Conservation (phyloP, 2,797 vertebrate species). For the Periophthalmus magnuspinnatus region DNA sequence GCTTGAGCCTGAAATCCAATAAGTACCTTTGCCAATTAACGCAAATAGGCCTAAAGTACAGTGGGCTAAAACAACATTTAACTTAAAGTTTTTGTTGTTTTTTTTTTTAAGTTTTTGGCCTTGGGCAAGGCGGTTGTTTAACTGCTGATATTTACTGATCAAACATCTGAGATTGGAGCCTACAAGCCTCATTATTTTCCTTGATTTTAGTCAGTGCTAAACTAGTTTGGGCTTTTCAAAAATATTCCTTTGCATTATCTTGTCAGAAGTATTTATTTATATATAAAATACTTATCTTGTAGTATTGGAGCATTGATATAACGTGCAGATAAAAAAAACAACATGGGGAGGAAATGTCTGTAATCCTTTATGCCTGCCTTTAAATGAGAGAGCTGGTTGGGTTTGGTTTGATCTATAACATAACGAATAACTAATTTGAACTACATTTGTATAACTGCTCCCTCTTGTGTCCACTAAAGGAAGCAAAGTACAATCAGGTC, state of each 20-base stretch:
- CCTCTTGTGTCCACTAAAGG: conserved; percentile 57
- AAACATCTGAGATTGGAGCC: conserved; percentile 52
- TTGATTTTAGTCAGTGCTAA: conserved; percentile 49
- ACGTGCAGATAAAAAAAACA: not conserved
- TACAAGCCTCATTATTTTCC: conserved; percentile 57
- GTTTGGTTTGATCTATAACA: conserved; percentile 28
- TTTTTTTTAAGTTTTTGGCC: too few relatives aligned
- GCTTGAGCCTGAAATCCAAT: too few relatives aligned
- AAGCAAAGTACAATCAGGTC: not conserved
- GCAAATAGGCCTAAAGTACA: too few relatives aligned
- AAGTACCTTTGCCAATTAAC: too few relatives aligned
- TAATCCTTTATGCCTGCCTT: conserved; percentile 20
- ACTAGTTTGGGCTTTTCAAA: conserved; percentile 41
- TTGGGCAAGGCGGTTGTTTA: conserved; percentile 39
- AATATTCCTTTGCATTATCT: not conserved
- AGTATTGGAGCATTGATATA: not conserved
- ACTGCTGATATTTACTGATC: conserved; percentile 47
- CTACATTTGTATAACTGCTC: conserved; percentile 33
- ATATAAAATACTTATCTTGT: not conserved
- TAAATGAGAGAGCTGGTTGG: conserved; percentile 27
- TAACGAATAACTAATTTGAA: not conserved
- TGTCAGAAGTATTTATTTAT: not conserved
- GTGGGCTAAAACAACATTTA: too few relatives aligned
- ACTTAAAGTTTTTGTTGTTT: too few relatives aligned
- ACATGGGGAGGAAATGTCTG: not conserved